Conservation (phyloP, 1,140 invertebrate species). For the Drosophila subobscura region DNA sequence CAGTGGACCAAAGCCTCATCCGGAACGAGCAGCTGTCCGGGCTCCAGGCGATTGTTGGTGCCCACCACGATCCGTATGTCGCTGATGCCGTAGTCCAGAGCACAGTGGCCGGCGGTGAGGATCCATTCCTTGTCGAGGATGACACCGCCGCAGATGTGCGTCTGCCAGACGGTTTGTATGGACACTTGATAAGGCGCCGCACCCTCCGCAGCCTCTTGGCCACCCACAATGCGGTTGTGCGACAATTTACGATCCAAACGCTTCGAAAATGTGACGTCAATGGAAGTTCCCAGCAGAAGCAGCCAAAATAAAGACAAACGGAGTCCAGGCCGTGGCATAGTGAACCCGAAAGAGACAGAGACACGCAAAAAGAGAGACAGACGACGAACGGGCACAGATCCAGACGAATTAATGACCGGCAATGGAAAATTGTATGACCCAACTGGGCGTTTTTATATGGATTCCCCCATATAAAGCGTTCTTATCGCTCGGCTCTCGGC, state of each 20-base stretch:
- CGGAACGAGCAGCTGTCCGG: conserved; percentile 50
- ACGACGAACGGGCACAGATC: conserved; percentile 15
- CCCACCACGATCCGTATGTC: conserved; percentile 63
- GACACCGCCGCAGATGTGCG: conserved; percentile 84
- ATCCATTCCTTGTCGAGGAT: conserved; percentile 72
- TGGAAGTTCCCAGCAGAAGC: conserved; percentile 54
- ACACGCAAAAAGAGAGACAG: conserved; percentile 2
- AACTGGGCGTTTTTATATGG: conserved; percentile 68
- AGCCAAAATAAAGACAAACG: conserved; percentile 17
- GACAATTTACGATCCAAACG: conserved; percentile 50
- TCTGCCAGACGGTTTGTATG: conserved; percentile 63
- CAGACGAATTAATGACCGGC: conserved; percentile 65
- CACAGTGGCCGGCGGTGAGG: conserved; percentile 84
- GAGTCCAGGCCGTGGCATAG: conserved; percentile 1
- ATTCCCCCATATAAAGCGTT: conserved; percentile 38
- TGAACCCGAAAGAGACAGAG: conserved; percentile 6
- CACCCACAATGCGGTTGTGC: conserved; percentile 78
- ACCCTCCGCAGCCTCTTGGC: conserved; percentile 78
- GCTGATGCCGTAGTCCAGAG: conserved; percentile 47
- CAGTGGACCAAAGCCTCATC: conserved; percentile 55
- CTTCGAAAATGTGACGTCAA: conserved; percentile 66
- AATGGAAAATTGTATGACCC: conserved; percentile 58
- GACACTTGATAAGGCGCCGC: conserved; percentile 84
- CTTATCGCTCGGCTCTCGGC: conserved; percentile 34
- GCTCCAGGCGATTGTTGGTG: conserved; percentile 57